Conservation (phyloP, 2,113 vertebrate genomes). For the Myodes glareolus region DNA sequence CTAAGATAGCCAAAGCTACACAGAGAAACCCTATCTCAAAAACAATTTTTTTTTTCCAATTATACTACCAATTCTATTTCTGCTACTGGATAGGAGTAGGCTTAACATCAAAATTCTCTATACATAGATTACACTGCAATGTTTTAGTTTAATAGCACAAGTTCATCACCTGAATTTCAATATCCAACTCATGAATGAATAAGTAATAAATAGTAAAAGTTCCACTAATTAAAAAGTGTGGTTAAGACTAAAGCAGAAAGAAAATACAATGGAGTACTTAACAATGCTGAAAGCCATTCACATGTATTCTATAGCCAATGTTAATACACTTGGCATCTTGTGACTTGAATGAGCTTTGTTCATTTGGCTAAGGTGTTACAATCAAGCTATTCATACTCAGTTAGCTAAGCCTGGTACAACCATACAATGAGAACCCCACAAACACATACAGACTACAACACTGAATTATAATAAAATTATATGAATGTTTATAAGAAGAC, state of each 20-base stretch:
- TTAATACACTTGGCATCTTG: constrained; percentile 60
- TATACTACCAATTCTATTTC: constrained; percentile 21
- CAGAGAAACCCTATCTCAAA: neutral
- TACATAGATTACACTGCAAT: neutral
- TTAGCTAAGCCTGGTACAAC: constrained; percentile 39
- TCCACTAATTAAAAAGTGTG: constrained; percentile 45
- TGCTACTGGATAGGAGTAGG: neutral
- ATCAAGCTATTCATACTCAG: constrained; percentile 63
- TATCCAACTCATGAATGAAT: constrained; percentile 47
- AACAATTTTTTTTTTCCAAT: constrained; percentile 19
- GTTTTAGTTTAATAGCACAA: constrained; percentile 65
- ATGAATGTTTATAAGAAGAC: constrained; percentile 45
- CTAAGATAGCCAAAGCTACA: neutral
- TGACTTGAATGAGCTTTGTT: constrained; percentile 70
- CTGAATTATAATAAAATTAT: constrained; percentile 1
- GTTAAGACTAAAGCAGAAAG: constrained; percentile 47
- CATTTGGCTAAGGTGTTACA: constrained; percentile 66
- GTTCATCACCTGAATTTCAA: constrained; percentile 54
- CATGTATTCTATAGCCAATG: constrained; percentile 49
- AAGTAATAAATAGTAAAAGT: constrained; percentile 59
- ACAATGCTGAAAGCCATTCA: constrained; percentile 61
- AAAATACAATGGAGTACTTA: constrained; percentile 26
- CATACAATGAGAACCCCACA: constrained; percentile 10
- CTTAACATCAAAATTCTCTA: constrained; percentile 39
- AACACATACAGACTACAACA: neutral